phyloP scores from a whole-genome alignment of 1,140 invertebrate species.

The Neomicropteryx cornuta region DNA sequence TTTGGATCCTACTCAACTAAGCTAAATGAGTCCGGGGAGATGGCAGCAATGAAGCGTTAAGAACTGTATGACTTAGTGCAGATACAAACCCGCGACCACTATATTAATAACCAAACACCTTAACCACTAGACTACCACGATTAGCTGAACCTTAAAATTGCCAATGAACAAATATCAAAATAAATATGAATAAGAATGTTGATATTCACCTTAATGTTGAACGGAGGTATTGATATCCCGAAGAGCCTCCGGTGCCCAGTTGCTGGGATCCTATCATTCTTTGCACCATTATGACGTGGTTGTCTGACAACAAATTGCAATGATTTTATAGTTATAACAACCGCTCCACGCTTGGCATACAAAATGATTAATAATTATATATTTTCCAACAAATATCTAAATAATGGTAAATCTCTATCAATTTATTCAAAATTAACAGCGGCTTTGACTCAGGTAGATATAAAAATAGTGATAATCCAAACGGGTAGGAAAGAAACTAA shows the following conservation, averaged over 20 bases:
- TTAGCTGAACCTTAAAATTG: not conserved
- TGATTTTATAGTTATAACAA: constrained; percentile 8
- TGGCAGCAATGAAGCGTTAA: too few species aligned
- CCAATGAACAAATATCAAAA: not conserved
- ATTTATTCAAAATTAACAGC: not conserved
- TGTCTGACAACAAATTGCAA: constrained; percentile 70
- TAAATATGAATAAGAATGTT: constrained; percentile 1
- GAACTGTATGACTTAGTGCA: too few species aligned
- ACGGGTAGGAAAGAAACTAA: too few species aligned
- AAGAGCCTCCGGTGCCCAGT: constrained; percentile 93
- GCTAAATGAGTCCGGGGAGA: too few species aligned
- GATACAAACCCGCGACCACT: too few species aligned
- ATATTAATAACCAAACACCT: too few species aligned
- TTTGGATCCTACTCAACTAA: too few species aligned
- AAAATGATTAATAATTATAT: too few species aligned
- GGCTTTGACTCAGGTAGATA: too few species aligned
- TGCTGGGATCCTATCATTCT: constrained; percentile 97
- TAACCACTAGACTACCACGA: too few species aligned
- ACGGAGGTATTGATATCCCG: constrained; percentile 94
- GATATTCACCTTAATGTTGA: constrained; percentile 85
- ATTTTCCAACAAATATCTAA: constrained; percentile 11
- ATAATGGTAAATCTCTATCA: constrained; percentile 1
- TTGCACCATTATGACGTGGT: constrained; percentile 98
- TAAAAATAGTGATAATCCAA: too few species aligned
- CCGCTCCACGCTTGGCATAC: too few species aligned